Percentiles rank a stretch among this genome's conserved stretches.
These are phyloP conservation scores for Siphamia tubifer DNA, from an alignment of 2,113 vertebrate species.

Conservation along the genomic window DNA sequence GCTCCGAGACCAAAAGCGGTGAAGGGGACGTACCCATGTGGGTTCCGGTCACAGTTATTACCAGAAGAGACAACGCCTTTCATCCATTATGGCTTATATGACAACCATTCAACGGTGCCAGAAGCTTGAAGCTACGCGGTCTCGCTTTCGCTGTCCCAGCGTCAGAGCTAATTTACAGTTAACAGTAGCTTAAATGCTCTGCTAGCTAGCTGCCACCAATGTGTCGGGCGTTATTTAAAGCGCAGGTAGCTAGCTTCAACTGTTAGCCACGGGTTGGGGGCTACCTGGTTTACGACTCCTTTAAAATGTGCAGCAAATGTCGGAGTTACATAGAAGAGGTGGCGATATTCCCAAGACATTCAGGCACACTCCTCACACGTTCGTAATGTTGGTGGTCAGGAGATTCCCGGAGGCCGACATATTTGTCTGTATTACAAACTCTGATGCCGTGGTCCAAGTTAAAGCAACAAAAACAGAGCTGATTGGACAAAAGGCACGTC, in stretches of 20 bases:
- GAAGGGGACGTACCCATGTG: neutral
- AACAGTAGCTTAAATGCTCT: neutral
- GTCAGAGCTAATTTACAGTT: slow-evolving; percentile 17
- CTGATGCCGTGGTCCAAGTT: slow-evolving; percentile 21
- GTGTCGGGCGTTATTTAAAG: neutral
- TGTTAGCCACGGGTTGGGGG: neutral
- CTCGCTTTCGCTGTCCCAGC: neutral
- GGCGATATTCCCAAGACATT: neutral
- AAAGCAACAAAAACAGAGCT: neutral
- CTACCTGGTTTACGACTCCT: neutral
- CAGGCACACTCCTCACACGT: neutral
- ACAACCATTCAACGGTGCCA: neutral
- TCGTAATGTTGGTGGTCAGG: neutral
- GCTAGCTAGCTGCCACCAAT: slow-evolving; percentile 1
- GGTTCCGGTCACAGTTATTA: neutral
- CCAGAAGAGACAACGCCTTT: neutral
- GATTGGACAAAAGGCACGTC: slow-evolving; percentile 22
- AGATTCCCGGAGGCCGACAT: slow-evolving; percentile 39
- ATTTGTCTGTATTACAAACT: slow-evolving; percentile 46
- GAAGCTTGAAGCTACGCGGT: neutral
- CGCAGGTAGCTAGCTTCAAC: slow-evolving; percentile 13
- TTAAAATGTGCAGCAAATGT: neutral
- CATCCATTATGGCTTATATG: neutral
- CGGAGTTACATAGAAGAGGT: neutral
- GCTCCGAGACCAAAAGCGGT: neutral